Evolutionary conservation across 2,113 vertebrate genomes (phyloP).

Genomic region (Lathamus discolor): DNA sequence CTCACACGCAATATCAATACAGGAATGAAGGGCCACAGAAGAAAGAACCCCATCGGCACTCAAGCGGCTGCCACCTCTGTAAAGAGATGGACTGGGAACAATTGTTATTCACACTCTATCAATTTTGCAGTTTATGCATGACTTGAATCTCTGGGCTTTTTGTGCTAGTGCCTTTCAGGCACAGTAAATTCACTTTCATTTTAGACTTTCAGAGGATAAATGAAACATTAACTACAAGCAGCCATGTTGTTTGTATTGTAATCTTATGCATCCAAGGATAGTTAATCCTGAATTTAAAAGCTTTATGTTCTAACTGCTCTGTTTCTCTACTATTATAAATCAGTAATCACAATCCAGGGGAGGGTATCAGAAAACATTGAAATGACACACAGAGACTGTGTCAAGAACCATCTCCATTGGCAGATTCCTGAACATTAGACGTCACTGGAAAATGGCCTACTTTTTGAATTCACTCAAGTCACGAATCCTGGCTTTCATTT

Average conservation of each 20-base stretch:
- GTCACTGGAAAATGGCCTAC: not conserved
- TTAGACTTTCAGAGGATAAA: not conserved
- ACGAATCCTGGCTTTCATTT: not conserved
- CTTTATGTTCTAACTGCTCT: not conserved
- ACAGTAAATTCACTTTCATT: not conserved
- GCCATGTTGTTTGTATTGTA: not conserved
- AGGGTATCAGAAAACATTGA: not conserved
- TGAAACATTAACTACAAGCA: not conserved
- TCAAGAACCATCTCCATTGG: not conserved
- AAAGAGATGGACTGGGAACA: not conserved
- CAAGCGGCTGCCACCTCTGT: not conserved
- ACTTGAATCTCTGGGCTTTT: not conserved
- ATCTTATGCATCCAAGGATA: not conserved
- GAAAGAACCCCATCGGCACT: not conserved
- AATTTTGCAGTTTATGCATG: not conserved
- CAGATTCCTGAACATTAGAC: not conserved
- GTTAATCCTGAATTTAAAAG: not conserved
- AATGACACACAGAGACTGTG: not conserved
- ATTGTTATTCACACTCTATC: not conserved
- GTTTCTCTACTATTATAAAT: not conserved
- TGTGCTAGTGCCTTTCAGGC: not conserved
- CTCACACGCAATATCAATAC: not conserved
- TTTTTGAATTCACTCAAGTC: not conserved
- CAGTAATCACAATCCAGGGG: not conserved
- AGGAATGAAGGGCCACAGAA: not conserved